Conservation (phyloP, 2,888 invertebrate species). For the Apamea epomidion region DNA sequence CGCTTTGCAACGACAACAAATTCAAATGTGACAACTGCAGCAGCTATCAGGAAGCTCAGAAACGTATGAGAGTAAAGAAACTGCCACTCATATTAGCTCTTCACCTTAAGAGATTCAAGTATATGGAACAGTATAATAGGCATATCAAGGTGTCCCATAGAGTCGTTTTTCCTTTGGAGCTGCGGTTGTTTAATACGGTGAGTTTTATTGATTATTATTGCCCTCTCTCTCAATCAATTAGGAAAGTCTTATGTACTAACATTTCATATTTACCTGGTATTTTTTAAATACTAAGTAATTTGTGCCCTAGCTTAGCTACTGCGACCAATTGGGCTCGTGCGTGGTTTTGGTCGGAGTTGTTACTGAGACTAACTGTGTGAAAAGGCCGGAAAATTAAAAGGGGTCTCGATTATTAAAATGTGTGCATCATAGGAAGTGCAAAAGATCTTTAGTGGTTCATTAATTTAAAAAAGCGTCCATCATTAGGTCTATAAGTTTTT, state of each 20-base stretch:
- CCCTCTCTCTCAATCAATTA: background rate
- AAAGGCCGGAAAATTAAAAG: background rate
- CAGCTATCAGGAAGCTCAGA: constrained; percentile 99
- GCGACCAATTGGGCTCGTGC: background rate
- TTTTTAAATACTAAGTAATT: background rate
- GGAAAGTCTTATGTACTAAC: background rate
- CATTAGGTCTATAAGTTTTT: background rate
- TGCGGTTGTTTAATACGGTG: constrained; percentile 99
- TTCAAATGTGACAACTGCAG: constrained; percentile 99
- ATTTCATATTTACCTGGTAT: background rate
- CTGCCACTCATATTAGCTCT: constrained; percentile 99
- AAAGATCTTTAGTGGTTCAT: background rate
- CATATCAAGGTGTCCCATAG: constrained; percentile 99
- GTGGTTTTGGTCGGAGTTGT: background rate
- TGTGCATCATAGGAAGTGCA: background rate
- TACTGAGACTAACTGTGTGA: background rate
- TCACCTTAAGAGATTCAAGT: constrained; percentile 99
- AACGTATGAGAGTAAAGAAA: constrained; percentile 99
- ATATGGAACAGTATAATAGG: constrained; percentile 99
- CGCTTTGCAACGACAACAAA: constrained; percentile 99
- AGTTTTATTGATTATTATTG: constrained; percentile 77
- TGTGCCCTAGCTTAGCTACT: background rate
- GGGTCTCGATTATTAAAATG: background rate
- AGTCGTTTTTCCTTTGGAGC: constrained; percentile 99
- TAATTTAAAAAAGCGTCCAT: background rate